These are phyloP conservation scores for Notiomystis cincta DNA, from an alignment of 2,113 vertebrate genomes.

Conservation along the genomic window DNA sequence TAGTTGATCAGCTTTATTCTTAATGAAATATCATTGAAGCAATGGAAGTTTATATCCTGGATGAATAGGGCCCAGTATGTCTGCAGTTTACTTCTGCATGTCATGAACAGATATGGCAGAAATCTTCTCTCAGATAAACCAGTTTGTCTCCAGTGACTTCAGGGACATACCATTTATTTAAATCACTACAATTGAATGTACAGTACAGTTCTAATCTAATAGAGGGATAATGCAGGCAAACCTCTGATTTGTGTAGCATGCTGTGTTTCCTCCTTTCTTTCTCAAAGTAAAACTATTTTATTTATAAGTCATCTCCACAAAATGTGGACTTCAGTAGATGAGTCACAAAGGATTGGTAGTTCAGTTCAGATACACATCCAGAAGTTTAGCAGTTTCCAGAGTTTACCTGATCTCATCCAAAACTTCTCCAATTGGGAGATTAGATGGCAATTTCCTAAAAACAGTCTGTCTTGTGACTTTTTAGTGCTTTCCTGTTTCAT, in stretches of 20 bases:
- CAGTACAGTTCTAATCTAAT: neutral
- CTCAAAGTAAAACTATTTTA: neutral
- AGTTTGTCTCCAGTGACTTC: neutral
- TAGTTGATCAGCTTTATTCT: neutral
- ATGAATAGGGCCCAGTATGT: neutral
- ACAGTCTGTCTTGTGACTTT: neutral
- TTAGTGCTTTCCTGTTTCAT: slow-evolving; percentile 26
- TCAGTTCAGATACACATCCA: neutral
- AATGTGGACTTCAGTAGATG: neutral
- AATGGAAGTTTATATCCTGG: neutral
- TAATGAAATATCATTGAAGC: neutral
- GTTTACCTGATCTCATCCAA: neutral
- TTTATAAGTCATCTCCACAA: neutral
- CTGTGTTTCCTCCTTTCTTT: neutral
- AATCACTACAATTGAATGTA: neutral
- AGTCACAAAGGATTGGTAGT: neutral
- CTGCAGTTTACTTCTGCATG: neutral
- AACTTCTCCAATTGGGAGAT: neutral
- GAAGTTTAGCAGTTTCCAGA: neutral
- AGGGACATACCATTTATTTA: neutral
- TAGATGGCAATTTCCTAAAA: neutral
- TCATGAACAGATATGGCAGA: neutral
- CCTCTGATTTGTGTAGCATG: neutral
- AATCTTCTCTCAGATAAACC: neutral
- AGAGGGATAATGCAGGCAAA: neutral